phyloP scores from a whole-genome alignment of 2,113 vertebrate genomes.

The Megaptera novaeangliae region DNA sequence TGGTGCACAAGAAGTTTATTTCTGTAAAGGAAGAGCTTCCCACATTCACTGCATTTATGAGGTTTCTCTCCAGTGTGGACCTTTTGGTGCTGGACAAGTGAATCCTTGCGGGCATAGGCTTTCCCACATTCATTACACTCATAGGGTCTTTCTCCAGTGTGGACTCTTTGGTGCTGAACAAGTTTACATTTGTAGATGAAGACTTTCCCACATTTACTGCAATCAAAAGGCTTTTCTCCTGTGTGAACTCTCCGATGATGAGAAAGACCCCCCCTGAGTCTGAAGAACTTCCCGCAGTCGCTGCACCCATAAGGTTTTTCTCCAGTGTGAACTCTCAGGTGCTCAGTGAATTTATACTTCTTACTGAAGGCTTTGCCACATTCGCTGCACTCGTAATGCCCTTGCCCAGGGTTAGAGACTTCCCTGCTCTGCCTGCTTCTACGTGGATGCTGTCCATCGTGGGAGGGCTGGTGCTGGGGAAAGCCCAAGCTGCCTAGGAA shows the following conservation, averaged over 20 bases:
- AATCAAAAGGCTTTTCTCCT: slow-evolving; percentile 44
- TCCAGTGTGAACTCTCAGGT: slow-evolving; percentile 48
- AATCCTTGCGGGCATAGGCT: background rate
- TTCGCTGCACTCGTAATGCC: background rate
- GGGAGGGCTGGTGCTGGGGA: background rate
- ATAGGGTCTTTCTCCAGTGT: slow-evolving; percentile 56
- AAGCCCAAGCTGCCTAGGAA: background rate
- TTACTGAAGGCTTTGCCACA: slow-evolving; percentile 39
- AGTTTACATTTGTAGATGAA: background rate
- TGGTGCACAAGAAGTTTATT: background rate
- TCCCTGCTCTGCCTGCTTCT: background rate
- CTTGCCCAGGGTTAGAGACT: background rate
- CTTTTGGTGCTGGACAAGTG: background rate
- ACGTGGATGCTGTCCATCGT: background rate
- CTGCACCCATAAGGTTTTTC: slow-evolving; percentile 48
- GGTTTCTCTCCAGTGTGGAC: background rate
- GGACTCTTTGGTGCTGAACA: slow-evolving; percentile 50
- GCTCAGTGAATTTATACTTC: slow-evolving; percentile 9
- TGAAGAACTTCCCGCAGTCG: slow-evolving; percentile 58
- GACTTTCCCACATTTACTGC: slow-evolving; percentile 48
- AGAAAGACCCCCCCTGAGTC: background rate
- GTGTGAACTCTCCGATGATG: slow-evolving; percentile 46
- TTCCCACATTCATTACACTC: background rate
- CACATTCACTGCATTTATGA: background rate
- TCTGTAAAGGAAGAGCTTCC: background rate